A percentile compares a stretch with the other conserved stretches of the same genome.
Evolutionary conservation across 2,113 vertebrate species (phyloP).

Genomic region (Tragelaphus strepsiceros): DNA sequence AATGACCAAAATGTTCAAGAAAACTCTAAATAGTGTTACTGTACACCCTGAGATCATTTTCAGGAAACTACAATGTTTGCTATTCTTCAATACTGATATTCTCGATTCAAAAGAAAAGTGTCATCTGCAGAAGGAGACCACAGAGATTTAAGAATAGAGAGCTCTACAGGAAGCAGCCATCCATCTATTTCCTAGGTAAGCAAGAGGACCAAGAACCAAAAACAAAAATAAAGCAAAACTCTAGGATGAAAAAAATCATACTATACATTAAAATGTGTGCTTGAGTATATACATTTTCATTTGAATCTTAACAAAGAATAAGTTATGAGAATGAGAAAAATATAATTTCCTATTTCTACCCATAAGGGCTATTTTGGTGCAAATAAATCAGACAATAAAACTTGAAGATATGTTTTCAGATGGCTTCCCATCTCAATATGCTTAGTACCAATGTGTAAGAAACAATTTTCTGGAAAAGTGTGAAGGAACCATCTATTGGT

Average conservation of each 20-base stretch:
- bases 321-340: neutral
- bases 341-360: neutral
- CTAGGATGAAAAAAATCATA: neutral
- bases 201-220: neutral
- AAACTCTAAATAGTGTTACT: neutral
- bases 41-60: neutral
- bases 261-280: neutral
- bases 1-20: neutral
- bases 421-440: neutral
- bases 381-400: conserved; percentile 31
- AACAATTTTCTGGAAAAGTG: neutral
- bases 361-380: neutral
- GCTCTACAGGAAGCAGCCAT: neutral
- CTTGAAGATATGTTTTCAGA: neutral
- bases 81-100: neutral
- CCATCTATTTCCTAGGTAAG: neutral
- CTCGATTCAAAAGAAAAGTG: neutral
- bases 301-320: conserved; percentile 11
- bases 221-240: neutral
- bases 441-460: neutral
- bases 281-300: neutral
- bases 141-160: neutral
- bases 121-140: neutral
- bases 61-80: neutral
- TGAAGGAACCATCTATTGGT: neutral